phyloP scores from a whole-genome alignment of 2,888 invertebrate species.

The Dryadula phaetusa region DNA sequence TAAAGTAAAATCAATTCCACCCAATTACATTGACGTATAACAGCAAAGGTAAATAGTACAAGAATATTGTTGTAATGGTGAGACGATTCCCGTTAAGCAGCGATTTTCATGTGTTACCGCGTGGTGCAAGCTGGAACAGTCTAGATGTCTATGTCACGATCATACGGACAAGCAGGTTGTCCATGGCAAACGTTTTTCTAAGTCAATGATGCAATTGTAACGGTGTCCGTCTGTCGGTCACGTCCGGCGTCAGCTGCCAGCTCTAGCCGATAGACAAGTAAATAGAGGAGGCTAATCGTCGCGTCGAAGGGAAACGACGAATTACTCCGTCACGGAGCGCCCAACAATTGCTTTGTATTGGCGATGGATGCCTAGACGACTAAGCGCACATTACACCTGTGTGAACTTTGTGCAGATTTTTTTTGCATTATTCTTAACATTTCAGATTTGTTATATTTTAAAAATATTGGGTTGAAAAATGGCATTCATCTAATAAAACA shows the following conservation, averaged over 20 bases:
- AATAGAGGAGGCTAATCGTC: conserved; percentile 83
- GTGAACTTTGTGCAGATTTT: conserved; percentile 49
- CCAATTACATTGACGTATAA: conserved; percentile 24
- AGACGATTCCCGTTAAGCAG: conserved; percentile 55
- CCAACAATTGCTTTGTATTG: conserved; percentile 79
- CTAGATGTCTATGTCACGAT: conserved; percentile 61
- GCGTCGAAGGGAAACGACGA: conserved; percentile 81
- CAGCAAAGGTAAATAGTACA: conserved; percentile 22
- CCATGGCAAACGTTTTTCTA: conserved; percentile 81
- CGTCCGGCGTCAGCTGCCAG: conserved; percentile 80
- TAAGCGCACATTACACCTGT: conserved; percentile 55
- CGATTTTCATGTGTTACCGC: conserved; percentile 43
- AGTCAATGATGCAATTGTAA: conserved; percentile 80
- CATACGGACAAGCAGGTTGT: conserved; percentile 63
- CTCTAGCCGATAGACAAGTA: conserved; percentile 79
- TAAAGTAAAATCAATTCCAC: conserved; percentile 13
- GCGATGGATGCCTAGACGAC: conserved; percentile 63
- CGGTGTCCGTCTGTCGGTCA: conserved; percentile 76
- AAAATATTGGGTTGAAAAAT: too few relatives aligned
- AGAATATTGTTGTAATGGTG: conserved; percentile 46
- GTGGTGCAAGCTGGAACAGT: conserved; percentile 54
- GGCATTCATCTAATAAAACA: too few relatives aligned
- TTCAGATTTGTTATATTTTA: neutral
- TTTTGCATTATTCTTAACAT: neutral
- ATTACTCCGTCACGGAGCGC: conserved; percentile 78